These are phyloP conservation scores for Napeogenes inachia DNA, from an alignment of 2,888 invertebrate species.

Conservation along the genomic window DNA sequence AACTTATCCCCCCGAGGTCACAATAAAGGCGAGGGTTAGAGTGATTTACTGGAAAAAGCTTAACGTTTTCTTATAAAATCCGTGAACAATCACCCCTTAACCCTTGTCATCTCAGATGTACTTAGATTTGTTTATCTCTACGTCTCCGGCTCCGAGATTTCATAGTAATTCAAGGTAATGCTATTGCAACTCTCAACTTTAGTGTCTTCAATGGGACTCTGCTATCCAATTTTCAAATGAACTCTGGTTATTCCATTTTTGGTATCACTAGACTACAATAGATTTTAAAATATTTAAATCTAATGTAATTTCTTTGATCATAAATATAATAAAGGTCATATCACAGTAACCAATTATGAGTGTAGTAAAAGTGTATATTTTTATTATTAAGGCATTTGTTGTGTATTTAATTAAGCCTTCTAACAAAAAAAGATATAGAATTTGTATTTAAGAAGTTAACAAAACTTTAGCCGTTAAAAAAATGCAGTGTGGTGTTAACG, in stretches of 20 bases:
- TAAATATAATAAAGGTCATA: too few species aligned
- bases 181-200: conserved; percentile 21
- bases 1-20: conserved; percentile 28
- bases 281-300: neutral
- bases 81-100: conserved; percentile 29
- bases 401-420: too few species aligned
- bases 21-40: conserved; percentile 26
- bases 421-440: too few species aligned
- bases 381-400: too few species aligned
- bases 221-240: conserved; percentile 23
- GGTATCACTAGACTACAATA: neutral
- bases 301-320: neutral
- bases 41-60: conserved; percentile 33
- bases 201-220: conserved; percentile 18
- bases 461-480: too few species aligned
- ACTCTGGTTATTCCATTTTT: conserved; percentile 6
- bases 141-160: conserved; percentile 24
- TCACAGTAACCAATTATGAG: too few species aligned
- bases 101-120: conserved; percentile 30
- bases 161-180: conserved; percentile 29
- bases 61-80: conserved; percentile 30
- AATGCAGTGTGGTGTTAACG: too few species aligned
- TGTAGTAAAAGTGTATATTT: too few species aligned
- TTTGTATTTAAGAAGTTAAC: too few species aligned
- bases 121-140: conserved; percentile 23